These are phyloP conservation scores for Hirtodrosophila histrioides DNA, from an alignment of 2,888 invertebrate species.

Conservation along the genomic window DNA sequence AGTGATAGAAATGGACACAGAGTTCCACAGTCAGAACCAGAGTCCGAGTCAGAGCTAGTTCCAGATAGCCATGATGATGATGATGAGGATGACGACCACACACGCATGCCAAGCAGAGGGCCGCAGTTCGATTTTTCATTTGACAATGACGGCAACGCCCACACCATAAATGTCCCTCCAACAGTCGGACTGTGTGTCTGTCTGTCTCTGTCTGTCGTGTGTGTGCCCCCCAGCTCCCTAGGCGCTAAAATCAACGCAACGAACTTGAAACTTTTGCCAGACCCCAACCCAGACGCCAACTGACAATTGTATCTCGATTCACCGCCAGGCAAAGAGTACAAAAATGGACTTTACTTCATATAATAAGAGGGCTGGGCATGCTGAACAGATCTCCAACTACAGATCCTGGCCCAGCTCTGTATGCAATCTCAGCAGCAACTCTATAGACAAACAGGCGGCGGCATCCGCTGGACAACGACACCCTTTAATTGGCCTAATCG, in stretches of 20 bases:
- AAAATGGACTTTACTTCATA: constrained; percentile 35
- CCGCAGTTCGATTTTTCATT: constrained; percentile 73
- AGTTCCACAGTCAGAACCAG: constrained; percentile 1
- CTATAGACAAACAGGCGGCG: constrained; percentile 30
- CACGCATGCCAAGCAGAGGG: constrained; percentile 44
- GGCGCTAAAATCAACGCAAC: constrained; percentile 69
- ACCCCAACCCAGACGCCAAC: constrained; percentile 30
- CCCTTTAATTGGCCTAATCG: constrained; percentile 75
- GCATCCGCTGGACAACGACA: constrained; percentile 30
- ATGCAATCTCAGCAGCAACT: constrained; percentile 2
- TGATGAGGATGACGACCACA: constrained; percentile 34
- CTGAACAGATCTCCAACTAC: not conserved
- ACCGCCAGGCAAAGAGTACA: constrained; percentile 61
- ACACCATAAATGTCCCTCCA: constrained; percentile 65
- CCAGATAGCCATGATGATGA: constrained; percentile 14
- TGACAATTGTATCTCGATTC: constrained; percentile 77
- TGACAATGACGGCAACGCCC: constrained; percentile 70
- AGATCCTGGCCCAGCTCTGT: not conserved
- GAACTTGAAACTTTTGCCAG: constrained; percentile 64
- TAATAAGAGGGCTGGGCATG: constrained; percentile 44
- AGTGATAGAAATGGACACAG: constrained; percentile 40
- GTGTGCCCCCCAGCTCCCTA: constrained; percentile 48
- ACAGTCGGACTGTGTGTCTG: constrained; percentile 15
- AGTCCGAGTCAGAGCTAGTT: constrained; percentile 16
- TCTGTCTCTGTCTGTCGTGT: too few relatives aligned